Evolutionary conservation across 2,797 vertebrate genomes (phyloP).

Genomic region (Eupleurogrammus muticus): DNA sequence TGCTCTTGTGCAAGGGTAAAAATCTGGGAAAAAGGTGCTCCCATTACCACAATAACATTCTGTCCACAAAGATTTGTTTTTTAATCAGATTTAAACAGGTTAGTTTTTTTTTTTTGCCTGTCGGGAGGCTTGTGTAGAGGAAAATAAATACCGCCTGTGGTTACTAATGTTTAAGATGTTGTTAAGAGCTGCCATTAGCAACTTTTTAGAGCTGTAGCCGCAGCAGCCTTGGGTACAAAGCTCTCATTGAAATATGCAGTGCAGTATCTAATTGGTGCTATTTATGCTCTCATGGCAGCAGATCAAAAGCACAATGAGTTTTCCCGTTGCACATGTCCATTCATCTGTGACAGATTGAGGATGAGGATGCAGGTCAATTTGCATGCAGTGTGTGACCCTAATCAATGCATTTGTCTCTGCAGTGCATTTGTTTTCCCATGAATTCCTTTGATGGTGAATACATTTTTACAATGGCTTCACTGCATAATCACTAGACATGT

Average conservation of each 20-base stretch:
- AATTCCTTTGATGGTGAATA: slow-evolving; percentile 19
- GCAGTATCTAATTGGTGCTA: slow-evolving; percentile 19
- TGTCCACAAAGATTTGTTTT: too few relatives aligned
- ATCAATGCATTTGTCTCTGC: slow-evolving; percentile 6
- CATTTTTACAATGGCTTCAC: slow-evolving; percentile 4
- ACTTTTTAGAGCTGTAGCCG: too few relatives aligned
- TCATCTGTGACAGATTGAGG: slow-evolving; percentile 14
- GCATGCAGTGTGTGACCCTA: neutral
- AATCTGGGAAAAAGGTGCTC: too few relatives aligned
- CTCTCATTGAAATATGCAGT: slow-evolving; percentile 37
- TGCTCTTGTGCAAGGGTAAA: too few relatives aligned
- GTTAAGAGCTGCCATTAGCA: too few relatives aligned
- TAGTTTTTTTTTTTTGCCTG: too few relatives aligned
- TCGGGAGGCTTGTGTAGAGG: too few relatives aligned
- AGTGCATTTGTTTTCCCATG: neutral
- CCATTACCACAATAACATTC: too few relatives aligned
- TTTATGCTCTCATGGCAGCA: slow-evolving; percentile 38
- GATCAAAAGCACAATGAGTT: slow-evolving; percentile 42
- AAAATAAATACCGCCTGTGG: too few relatives aligned
- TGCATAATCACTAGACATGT: slow-evolving; percentile 7
- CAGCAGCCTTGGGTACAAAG: slow-evolving; percentile 20
- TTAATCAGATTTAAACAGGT: too few relatives aligned
- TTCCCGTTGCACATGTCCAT: slow-evolving; percentile 14
- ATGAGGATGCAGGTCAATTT: slow-evolving; percentile 15
- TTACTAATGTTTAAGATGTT: too few relatives aligned